Evolutionary conservation across 2,888 invertebrate species (phyloP).

Genomic region (Drosophila quinaria): DNA sequence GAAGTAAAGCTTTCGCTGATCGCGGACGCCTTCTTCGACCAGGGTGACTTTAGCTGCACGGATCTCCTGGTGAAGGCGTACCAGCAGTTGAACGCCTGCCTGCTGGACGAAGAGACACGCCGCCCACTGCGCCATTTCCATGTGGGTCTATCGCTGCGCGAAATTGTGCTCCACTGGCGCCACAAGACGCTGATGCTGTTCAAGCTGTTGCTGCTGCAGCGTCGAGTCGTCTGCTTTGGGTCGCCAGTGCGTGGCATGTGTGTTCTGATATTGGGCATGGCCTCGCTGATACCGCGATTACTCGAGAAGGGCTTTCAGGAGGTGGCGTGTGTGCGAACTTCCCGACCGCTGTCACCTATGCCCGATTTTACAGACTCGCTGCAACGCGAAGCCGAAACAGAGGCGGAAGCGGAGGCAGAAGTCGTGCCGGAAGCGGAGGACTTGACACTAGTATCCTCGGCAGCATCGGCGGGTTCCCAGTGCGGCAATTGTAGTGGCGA

Average conservation of each 20-base stretch:
- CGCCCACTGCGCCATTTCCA: slow-evolving; percentile 86
- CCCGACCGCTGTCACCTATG: slow-evolving; percentile 91
- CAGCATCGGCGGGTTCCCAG: slow-evolving; percentile 66
- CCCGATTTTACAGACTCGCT: slow-evolving; percentile 87
- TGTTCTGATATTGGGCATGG: slow-evolving; percentile 93
- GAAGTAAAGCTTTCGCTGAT: slow-evolving; percentile 98
- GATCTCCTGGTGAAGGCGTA: slow-evolving; percentile 96
- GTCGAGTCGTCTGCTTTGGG: slow-evolving; percentile 95
- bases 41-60: slow-evolving; percentile 96
- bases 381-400: slow-evolving; percentile 63
- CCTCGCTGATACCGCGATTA: slow-evolving; percentile 96
- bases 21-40: slow-evolving; percentile 98
- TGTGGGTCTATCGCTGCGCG: slow-evolving; percentile 84
- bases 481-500: slow-evolving; percentile 77
- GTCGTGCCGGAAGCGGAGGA: slow-evolving; percentile 65
- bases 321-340: slow-evolving; percentile 92
- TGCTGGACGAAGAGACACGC: slow-evolving; percentile 86
- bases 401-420: slow-evolving; percentile 40
- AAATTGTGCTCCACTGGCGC: slow-evolving; percentile 88
- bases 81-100: slow-evolving; percentile 94
- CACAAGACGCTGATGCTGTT: slow-evolving; percentile 97
- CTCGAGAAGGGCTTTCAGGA: slow-evolving; percentile 93
- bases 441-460: slow-evolving; percentile 66
- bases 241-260: slow-evolving; percentile 97
- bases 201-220: slow-evolving; percentile 95